Base-by-base conservation (phyloP, 2,888 invertebrate genomes). In the Kuschelorhynchus macadamiae region DNA sequence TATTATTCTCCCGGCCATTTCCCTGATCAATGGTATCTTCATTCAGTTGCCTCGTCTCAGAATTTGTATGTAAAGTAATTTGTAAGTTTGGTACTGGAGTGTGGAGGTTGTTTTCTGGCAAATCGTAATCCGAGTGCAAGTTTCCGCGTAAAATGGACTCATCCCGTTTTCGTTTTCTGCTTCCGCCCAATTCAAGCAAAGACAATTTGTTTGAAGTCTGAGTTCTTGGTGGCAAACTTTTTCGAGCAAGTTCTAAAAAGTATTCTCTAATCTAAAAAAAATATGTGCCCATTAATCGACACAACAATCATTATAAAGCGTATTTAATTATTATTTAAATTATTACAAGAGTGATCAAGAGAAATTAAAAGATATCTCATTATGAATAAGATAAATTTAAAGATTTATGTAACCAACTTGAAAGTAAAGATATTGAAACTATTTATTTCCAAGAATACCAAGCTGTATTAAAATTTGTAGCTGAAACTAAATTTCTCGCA, bases 181-280 rank as follows among this genome's bases (percentile, higher is more conserved):
- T 71, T 12, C 77, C 78, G 2, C 77, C 79, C 77, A 78, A 77
- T 72, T 79, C 73, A 30, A 74, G 20, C 47, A 79, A 60, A 16
- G 74, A 72, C 44, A 14, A 36, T 62, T 49, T 46, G 14, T 36
- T 32, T 18, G 18, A n/a, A 49, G 18, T 18, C 17, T 39, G 16
- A 12, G 65, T 25, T 52, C 66, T 60, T 9, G 56, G 32, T n/a
- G 70, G 56, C 18, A 62, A 30, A 49, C 67, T 66, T 32, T 61
- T 18, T 17, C 49, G 39, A n/a, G 61, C 39, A 11, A 81, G 68
- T 47, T 76, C 71, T 32, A 79, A 56, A 71, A 81, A 82, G 61
- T 82, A 81, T 60, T 79, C 74, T 42, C 79, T 77, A 44, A 82
- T 75, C 67, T 67, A 33, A 78, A 80, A 66, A 44, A 74, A n/a